A percentile compares a stretch with the other conserved stretches of the same genome.
These are phyloP conservation scores for Acanthis flammea DNA, from an alignment of 2,797 vertebrate genomes.

Conservation along the genomic window DNA sequence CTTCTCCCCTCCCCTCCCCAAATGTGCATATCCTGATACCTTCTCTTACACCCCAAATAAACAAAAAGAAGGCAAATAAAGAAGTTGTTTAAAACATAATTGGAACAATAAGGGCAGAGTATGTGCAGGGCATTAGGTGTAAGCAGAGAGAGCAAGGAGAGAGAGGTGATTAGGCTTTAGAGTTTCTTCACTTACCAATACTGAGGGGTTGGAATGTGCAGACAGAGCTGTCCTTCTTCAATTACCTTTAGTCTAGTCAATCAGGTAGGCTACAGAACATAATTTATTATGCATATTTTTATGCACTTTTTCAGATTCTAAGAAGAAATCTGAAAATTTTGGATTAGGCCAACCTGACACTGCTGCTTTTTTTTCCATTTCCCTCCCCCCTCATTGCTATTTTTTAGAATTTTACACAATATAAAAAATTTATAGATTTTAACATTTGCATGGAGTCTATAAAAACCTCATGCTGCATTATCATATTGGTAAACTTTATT, in stretches of 20 bases:
- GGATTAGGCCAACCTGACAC: not conserved
- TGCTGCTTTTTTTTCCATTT: not conserved
- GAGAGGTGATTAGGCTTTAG: not conserved
- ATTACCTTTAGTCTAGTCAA: not conserved
- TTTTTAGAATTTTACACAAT: conserved; percentile 7
- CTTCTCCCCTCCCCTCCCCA: no score
- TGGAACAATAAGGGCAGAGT: not conserved
- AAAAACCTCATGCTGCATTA: conserved; percentile 40
- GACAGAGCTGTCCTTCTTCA: not conserved
- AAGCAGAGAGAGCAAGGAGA: not conserved
- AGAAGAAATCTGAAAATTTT: not conserved
- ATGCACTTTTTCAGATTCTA: not conserved
- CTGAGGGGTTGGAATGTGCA: not conserved
- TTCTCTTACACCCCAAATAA: not conserved
- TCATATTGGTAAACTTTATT: conserved; percentile 45
- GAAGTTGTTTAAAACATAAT: not conserved
- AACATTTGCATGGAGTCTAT: conserved; percentile 30
- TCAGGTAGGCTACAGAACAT: not conserved
- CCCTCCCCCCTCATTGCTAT: not conserved
- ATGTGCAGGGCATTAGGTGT: not conserved
- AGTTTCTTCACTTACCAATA: not conserved
- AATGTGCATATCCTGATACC: not conserved
- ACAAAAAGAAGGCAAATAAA: not conserved
- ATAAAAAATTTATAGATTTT: conserved; percentile 42
- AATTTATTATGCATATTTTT: not conserved